Evolutionary conservation across 2,888 invertebrate genomes (phyloP), one percentile per base, ranked within the genome.

Genomic region (Netelia melanura): DNA sequence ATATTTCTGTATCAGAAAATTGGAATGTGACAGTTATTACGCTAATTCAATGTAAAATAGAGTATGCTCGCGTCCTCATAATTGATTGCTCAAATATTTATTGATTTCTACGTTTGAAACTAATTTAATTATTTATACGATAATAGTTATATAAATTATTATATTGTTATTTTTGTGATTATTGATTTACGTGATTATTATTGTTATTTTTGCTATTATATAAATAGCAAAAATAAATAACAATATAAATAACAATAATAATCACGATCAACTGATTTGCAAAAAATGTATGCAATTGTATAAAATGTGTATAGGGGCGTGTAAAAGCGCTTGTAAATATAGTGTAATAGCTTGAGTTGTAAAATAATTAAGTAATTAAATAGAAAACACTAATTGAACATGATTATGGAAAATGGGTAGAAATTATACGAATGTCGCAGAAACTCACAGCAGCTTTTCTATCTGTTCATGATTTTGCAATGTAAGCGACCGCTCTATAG

Each of bases 401-500:
- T 30, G 68, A 68, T 68, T 48, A 68, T 54, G 14, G 68, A 68
- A 68, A 68, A 68, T 68, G 52, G 54, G 54, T 68, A 68, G 48
- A 68, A 68, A 54, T 68, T 14, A 68, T 68, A 68, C 68, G 30
- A 54, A 54, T 54, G 52, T 68, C 68, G 68, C 68, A 68, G 52
- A 68, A 68, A 68, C 54, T 68, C 68, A 68, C 68, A 68, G 52
- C 23, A 68, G 68, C 54, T 68, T 68, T 68, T 54, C 68, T 68
- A 68, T 68, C 68, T 68, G 54, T 68, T 52, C 52, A 23, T 68
- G 68, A 68, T 68, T 68, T 52, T 11, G 68, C 54, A 68, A 6
- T 52, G 70, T 71, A 38, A 71, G 56, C 17, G 70, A 71, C 38
- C 70, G 70, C 56, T 38, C 70, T 71, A 71, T 25, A 71, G 17